Evolutionary conservation across 2,113 vertebrate genomes (phyloP), one percentile per base, ranked within the genome.

Genomic region (Plecturocebus donacophilus): DNA sequence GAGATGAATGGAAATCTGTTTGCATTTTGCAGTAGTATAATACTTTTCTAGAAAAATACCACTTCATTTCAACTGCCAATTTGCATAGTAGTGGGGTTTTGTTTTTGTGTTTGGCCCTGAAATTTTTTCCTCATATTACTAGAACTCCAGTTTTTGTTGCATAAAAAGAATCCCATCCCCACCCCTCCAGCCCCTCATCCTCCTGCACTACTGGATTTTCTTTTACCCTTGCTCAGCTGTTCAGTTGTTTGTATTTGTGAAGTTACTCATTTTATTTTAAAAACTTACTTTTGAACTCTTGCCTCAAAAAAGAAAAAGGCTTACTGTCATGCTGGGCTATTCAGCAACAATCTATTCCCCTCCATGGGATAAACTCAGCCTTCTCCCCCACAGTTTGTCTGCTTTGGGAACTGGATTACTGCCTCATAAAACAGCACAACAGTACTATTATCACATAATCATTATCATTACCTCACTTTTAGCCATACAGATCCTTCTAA

Each of bases 401-500:
- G 87, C 96, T 97, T 52, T 94, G 87, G 95, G 85, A 96, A 71
- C 95, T 95, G 96, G 94, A 42, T 89, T 97, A 95, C 95, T 97
- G 94, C 94, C 77, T 97, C 97, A 83, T 97, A 97, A 86, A 97
- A 95, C 61, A 98, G 93, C 68, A 96, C 96, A 97, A 96, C 95
- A 92, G 94, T 96, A 81, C 95, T 94, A 97, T 98, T 95, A 96
- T 79, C 97, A 71, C 95, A 98, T 97, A 89, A 97, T 97, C 97
- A 91, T 94, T 92, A 96, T 79, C 98, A 98, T 96, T 97, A 97
- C 97, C 96, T 87, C 96, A 95, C 96, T 91, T 58, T 49, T 92
- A 93, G 93, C 80, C 84, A 93, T 64, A 77, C 0, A 66, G 90
- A 96, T 58, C 82, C 17, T 80, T 88, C 94, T 96, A 87, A 96